phyloP scores from a whole-genome alignment of 2,888 invertebrate species.

The Ophion slaviceki region DNA sequence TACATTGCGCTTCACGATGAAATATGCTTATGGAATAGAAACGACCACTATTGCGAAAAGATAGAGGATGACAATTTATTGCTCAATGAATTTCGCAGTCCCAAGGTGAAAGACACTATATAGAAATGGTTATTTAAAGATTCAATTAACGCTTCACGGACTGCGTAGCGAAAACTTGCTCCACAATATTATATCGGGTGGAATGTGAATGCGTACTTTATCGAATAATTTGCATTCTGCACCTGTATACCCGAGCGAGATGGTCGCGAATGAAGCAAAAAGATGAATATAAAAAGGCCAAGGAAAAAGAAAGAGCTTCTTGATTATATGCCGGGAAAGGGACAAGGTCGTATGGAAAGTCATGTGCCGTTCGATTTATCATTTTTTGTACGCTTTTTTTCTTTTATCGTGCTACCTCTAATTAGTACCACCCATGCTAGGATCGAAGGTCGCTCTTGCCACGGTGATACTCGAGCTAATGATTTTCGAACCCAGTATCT shows the following conservation, averaged over 20 bases:
- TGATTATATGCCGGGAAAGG: constrained; percentile 30
- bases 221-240: constrained; percentile 63
- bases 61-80: too few species aligned
- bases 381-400: constrained; percentile 46
- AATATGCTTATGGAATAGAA: too few species aligned
- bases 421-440: constrained; percentile 63
- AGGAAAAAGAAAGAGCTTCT: neutral
- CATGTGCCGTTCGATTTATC: constrained; percentile 64
- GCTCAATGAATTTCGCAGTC: too few species aligned
- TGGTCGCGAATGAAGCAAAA: constrained; percentile 33
- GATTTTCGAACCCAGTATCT: constrained; percentile 26
- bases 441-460: constrained; percentile 60
- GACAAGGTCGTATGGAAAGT: constrained; percentile 48
- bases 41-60: too few species aligned
- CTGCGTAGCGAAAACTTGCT: constrained; percentile 57
- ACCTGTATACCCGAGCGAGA: constrained; percentile 54
- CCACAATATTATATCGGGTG: constrained; percentile 38
- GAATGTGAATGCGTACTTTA: constrained; percentile 24
- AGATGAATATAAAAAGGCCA: constrained; percentile 25
- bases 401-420: constrained; percentile 57
- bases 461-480: constrained; percentile 43
- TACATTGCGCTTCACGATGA: too few species aligned
- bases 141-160: constrained; percentile 41
- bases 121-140: neutral
- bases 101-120: too few species aligned